These are phyloP conservation scores for Paramormyrops hopkinsi DNA, from an alignment of 2,797 vertebrate species.

Conservation along the genomic window DNA sequence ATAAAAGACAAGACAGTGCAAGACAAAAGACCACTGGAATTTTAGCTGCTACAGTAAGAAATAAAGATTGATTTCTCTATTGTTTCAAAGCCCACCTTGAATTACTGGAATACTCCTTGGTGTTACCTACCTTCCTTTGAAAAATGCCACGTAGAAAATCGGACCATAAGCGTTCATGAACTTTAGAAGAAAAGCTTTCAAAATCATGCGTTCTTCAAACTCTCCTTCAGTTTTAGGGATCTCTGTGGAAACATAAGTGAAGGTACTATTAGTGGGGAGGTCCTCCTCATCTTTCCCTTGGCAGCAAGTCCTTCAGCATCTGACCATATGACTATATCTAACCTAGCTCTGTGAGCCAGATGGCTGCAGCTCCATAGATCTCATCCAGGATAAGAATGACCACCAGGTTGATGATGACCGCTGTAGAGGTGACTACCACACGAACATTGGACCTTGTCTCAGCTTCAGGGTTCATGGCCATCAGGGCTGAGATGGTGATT, in stretches of 20 bases:
- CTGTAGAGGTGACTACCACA: constrained; percentile 86
- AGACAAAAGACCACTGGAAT: neutral
- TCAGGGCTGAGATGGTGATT: constrained; percentile 80
- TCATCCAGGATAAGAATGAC: constrained; percentile 92
- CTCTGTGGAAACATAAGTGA: constrained; percentile 59
- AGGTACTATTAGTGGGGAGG: constrained; percentile 3
- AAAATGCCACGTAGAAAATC: constrained; percentile 98
- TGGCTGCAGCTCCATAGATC: constrained; percentile 87
- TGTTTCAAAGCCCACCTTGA: neutral
- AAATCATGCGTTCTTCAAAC: constrained; percentile 88
- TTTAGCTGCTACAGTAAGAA: neutral
- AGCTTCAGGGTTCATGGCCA: constrained; percentile 81
- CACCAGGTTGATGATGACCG: constrained; percentile 91
- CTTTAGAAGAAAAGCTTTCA: constrained; percentile 94
- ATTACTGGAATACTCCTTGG: neutral
- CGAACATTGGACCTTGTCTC: constrained; percentile 78
- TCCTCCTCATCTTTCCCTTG: neutral
- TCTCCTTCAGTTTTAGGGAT: constrained; percentile 88
- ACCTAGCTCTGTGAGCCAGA: constrained; percentile 96
- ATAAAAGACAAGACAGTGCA: neutral
- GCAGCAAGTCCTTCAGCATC: neutral
- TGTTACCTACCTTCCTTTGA: constrained; percentile 85
- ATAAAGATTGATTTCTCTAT: neutral
- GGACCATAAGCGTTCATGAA: constrained; percentile 96
- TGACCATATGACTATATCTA: constrained; percentile 26